Base-by-base conservation (phyloP, 1,140 invertebrate genomes). In the Tribolium madens region DNA sequence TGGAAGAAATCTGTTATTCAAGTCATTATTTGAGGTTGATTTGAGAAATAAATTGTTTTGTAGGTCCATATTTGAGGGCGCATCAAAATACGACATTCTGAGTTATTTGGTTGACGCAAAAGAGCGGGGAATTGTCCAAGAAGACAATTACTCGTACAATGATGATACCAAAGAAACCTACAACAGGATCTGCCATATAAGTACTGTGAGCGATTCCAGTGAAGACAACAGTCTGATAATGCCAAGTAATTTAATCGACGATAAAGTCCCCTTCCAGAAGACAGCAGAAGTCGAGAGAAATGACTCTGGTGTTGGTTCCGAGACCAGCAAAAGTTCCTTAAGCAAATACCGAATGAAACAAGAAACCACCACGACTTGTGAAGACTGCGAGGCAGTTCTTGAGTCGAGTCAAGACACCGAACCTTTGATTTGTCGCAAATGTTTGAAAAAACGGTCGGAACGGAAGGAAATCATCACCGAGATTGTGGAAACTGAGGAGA, bases 401-500 rank as follows among this genome's bases (percentile, higher is more conserved):
- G 92, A 94, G 83, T 90, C 89, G 12, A 90, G 91, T 86, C 83
- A 91, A 12, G 91, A 91, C 75, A 91, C 93, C 80, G 89, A 86
- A 83, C 92, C 93, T 0, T 86, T 95, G 69, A 92, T 97, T 4
- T 98, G 96, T 87, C 89, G 93, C 75, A 95, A 96, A 84, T 98
- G 96, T 85, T 89, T 91, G 48, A 96, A 96, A 82, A 94, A 94
- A 83, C 89, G 96, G 73, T 91, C 92, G 0, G 96, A 99, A 84
- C 90, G 96, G 36, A 96, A 96, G 83, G 96, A 98, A 87, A 98
- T 97, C 13, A 95, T 99, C 57, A 94, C 93, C 0, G 97, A 99
- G 88, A 97, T 98, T 76, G 94, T 97, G 1, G 97, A 98, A 86
- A 98, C 97, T 0, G 97, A 99, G 87, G 92, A 97, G 80, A 98